Conservation (phyloP, 2,113 vertebrate genomes). For the Stegostoma tigrinum region DNA sequence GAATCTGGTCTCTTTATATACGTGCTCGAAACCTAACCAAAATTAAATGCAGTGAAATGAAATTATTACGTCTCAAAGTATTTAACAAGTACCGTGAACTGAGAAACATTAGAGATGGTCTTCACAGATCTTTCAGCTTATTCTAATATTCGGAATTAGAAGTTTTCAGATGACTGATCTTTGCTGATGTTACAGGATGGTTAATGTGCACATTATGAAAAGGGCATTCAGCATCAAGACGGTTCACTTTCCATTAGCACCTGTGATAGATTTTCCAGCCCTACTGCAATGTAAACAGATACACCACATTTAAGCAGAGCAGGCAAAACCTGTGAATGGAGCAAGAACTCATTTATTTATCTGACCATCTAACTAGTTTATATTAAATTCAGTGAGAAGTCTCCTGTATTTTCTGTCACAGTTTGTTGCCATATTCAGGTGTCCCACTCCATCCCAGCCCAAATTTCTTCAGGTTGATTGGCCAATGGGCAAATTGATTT, state of each 20-base stretch:
- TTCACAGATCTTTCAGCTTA: slow-evolving; percentile 31
- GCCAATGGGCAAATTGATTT: background rate
- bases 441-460: background rate
- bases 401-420: background rate
- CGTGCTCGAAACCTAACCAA: background rate
- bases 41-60: slow-evolving; percentile 30
- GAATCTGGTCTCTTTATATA: background rate
- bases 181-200: slow-evolving; percentile 34
- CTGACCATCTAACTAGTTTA: background rate
- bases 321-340: background rate
- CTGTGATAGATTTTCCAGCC: background rate
- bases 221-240: background rate
- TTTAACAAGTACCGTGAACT: slow-evolving; percentile 30
- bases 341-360: background rate
- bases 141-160: slow-evolving; percentile 34
- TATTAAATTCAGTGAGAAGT: background rate
- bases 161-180: slow-evolving; percentile 23
- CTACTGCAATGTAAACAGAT: background rate
- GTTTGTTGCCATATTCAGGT: background rate
- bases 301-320: background rate
- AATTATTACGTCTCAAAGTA: slow-evolving; percentile 17
- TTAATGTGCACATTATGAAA: slow-evolving; percentile 32
- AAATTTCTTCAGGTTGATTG: background rate
- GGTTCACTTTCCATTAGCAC: slow-evolving; percentile 30
- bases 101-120: slow-evolving; percentile 29